Percentiles rank a stretch among this genome's conserved stretches.
phyloP scores from a whole-genome alignment of 2,888 invertebrate genomes.

The Ctena decussata region DNA sequence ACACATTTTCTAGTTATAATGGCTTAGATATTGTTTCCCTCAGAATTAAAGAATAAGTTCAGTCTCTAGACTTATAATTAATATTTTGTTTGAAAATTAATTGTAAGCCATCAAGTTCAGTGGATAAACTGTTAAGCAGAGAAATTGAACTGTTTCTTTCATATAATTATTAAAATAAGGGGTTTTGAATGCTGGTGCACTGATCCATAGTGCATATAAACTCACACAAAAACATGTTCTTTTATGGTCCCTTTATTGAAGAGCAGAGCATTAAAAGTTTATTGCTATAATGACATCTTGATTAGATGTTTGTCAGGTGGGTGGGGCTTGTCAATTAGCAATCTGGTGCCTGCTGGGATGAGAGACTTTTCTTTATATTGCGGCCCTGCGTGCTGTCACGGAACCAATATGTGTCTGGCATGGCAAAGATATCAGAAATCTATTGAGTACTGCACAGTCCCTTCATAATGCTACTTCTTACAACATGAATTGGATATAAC shows the following conservation, averaged over 20 bases:
- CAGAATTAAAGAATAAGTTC: no score
- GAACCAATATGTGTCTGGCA: no score
- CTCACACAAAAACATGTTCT: slow-evolving; percentile 11
- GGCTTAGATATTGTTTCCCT: no score
- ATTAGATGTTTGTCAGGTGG: slow-evolving; percentile 10
- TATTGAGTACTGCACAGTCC: no score
- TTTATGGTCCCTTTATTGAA: slow-evolving; percentile 2
- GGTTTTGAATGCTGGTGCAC: neutral
- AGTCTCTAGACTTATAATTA: neutral
- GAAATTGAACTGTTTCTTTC: neutral
- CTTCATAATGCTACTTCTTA: no score
- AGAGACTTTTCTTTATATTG: no score
- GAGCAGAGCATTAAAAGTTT: neutral
- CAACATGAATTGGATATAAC: no score
- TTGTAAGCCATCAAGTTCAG: slow-evolving; percentile 1
- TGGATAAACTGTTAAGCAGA: neutral
- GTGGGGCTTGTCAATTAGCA: slow-evolving; percentile 1
- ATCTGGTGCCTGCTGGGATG: neutral
- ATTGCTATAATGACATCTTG: slow-evolving; percentile 1
- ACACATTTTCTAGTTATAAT: no score
- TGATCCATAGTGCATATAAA: slow-evolving; percentile 3
- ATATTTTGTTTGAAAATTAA: neutral
- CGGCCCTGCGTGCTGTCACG: no score
- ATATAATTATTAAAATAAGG: neutral
- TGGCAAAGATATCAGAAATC: no score